phyloP scores from a whole-genome alignment of 2,888 invertebrate species.

The Callinectes sapidus region DNA sequence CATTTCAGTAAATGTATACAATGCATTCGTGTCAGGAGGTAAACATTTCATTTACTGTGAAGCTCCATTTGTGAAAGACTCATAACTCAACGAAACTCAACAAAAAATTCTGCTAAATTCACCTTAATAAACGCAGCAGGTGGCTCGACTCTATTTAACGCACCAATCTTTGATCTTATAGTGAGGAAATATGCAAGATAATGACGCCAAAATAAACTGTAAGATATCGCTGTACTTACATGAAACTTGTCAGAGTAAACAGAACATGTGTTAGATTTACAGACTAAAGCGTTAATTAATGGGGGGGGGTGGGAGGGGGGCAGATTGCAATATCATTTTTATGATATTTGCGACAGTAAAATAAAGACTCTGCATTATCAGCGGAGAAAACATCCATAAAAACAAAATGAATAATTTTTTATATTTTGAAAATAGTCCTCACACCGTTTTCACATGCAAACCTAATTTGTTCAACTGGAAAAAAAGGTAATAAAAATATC shows the following conservation, averaged over 20 bases:
- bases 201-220: background rate
- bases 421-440: no score
- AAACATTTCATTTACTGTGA: background rate
- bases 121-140: background rate
- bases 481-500: no score
- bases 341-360: no score
- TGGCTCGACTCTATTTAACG: background rate
- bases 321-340: no score
- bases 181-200: background rate
- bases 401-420: no score
- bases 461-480: no score
- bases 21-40: background rate
- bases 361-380: no score
- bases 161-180: background rate
- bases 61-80: background rate
- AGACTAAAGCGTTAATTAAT: no score
- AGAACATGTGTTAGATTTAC: no score
- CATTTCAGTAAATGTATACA: background rate
- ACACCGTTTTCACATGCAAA: no score
- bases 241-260: background rate
- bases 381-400: no score
- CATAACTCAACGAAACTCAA: background rate
- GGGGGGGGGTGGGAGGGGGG: no score
- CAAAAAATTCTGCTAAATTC: background rate
- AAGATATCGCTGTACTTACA: background rate